A percentile compares a stretch with the other conserved stretches of the same genome.
Conservation (phyloP, 2,797 vertebrate species). For the Spinus olivaceus region DNA sequence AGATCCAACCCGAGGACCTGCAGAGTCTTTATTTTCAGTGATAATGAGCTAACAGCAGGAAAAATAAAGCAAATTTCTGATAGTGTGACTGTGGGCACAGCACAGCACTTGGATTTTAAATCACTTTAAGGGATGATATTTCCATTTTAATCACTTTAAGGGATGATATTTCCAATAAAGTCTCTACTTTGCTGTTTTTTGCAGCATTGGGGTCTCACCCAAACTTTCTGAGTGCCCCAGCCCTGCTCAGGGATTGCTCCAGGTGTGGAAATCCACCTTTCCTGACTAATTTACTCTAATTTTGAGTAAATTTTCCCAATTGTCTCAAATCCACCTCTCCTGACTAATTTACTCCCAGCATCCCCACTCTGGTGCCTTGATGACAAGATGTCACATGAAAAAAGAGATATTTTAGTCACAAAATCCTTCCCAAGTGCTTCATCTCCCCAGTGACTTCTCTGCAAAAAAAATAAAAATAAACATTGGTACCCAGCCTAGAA, state of each 20-base stretch:
- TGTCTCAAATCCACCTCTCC: neutral
- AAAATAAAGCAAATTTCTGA: neutral
- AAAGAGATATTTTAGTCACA: neutral
- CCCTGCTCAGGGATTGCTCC: neutral
- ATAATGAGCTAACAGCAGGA: rapidly evolving
- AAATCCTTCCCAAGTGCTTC: neutral
- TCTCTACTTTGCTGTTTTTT: neutral
- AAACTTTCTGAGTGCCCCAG: neutral
- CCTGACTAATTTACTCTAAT: neutral
- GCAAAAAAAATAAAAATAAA: neutral
- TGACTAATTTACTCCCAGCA: neutral
- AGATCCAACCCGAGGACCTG: neutral
- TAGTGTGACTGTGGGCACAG: neutral
- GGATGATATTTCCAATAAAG: neutral
- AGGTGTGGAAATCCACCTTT: neutral
- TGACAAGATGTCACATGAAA: neutral
- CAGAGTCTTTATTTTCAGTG: neutral
- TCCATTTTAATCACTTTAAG: neutral
- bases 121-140: rapidly evolving
- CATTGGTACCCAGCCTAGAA: neutral
- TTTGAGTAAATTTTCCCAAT: no score
- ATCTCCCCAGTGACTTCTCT: neutral
- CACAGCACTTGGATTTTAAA: neutral
- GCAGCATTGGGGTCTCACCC: neutral
- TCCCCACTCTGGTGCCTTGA: no score